A percentile compares a stretch with the other conserved stretches of the same genome.
Conservation (phyloP, 1,140 invertebrate genomes). For the Rhopalosiphum padi region DNA sequence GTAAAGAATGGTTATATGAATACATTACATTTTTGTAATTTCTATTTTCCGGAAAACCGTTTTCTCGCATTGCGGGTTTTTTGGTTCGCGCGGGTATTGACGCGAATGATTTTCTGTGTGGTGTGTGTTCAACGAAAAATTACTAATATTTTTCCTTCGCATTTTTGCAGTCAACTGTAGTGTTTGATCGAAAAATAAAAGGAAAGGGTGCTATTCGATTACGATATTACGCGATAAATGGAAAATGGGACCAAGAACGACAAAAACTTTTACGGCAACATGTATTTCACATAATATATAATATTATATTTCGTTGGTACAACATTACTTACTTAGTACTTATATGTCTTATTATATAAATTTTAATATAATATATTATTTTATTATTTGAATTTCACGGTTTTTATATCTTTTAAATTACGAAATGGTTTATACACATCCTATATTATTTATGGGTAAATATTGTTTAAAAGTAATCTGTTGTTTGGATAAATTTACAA, state of each 20-base stretch:
- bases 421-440: neutral
- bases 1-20: neutral
- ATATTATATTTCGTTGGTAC: neutral
- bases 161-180: neutral
- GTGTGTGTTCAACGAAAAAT: neutral
- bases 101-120: neutral
- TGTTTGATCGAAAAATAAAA: neutral
- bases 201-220: neutral
- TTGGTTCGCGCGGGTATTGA: too few species aligned
- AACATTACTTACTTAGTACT: neutral
- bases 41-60: neutral
- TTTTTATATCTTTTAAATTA: neutral
- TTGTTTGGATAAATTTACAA: neutral
- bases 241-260: neutral
- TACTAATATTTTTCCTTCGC: neutral
- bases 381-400: neutral
- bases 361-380: neutral
- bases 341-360: neutral
- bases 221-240: neutral
- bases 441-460: neutral
- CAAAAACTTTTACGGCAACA: neutral
- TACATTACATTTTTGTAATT: neutral
- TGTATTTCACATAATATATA: neutral
- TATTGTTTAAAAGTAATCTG: neutral
- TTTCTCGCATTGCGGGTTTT: too few species aligned